Conservation (phyloP, 2,113 vertebrate species). For the Phaethornis superciliosus region DNA sequence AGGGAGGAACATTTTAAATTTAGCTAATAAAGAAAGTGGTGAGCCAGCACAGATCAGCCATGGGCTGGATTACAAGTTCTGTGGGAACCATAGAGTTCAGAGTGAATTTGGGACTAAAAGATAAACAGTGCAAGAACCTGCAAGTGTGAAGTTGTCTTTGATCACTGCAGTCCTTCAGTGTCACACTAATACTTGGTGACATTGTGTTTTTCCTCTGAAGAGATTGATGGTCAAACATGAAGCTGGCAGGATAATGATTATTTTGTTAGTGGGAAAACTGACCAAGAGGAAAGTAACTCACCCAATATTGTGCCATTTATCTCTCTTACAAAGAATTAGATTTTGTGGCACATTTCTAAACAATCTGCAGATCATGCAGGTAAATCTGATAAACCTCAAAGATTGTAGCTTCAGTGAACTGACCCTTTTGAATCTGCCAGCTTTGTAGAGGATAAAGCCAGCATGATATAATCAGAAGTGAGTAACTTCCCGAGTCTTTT, state of each 20-base stretch:
- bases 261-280: neutral
- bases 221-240: neutral
- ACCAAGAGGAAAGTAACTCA: neutral
- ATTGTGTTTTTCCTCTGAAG: neutral
- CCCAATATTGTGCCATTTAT: neutral
- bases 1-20: neutral
- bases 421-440: neutral
- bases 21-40: neutral
- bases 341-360: neutral
- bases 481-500: neutral
- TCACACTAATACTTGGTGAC: neutral
- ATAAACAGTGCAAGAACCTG: neutral
- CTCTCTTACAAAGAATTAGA: neutral
- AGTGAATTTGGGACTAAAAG: neutral
- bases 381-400: neutral
- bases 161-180: neutral
- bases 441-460: neutral
- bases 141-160: neutral
- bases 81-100: neutral
- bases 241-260: neutral
- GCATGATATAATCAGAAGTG: neutral
- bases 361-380: neutral
- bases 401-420: neutral
- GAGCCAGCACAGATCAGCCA: neutral
- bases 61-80: neutral